Percentiles rank a stretch among this genome's conserved stretches.
phyloP scores from a whole-genome alignment of 2,797 vertebrate species.

The Alosa sapidissima region DNA sequence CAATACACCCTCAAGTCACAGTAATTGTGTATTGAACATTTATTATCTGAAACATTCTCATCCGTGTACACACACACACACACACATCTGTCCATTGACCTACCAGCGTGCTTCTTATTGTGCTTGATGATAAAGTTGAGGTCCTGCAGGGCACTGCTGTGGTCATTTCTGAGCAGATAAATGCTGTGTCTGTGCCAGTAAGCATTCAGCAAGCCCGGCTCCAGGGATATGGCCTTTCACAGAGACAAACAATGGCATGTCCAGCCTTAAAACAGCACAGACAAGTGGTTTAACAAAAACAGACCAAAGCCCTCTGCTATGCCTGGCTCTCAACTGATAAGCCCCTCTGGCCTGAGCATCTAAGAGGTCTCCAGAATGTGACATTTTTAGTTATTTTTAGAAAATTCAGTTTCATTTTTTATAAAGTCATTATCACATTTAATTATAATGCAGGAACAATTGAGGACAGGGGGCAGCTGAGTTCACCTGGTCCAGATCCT shows the following conservation, averaged over 20 bases:
- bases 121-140: constrained; percentile 72
- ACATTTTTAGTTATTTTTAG: neutral
- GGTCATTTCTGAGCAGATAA: constrained; percentile 73
- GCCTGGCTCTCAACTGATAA: neutral
- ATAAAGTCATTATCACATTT: neutral
- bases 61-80: neutral
- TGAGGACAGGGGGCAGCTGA: neutral
- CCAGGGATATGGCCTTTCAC: constrained; percentile 69
- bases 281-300: neutral
- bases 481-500: constrained; percentile 73
- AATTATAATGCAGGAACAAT: neutral
- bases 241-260: constrained; percentile 43
- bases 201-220: constrained; percentile 72
- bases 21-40: neutral
- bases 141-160: constrained; percentile 68
- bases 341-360: neutral
- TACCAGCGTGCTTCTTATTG: constrained; percentile 72
- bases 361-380: neutral
- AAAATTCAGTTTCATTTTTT: neutral
- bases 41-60: neutral
- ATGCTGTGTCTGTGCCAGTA: constrained; percentile 79
- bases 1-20: neutral
- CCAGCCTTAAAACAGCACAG: neutral
- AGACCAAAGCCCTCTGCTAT: constrained; percentile 1
- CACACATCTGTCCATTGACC: constrained; percentile 11